Conservation (phyloP, 2,888 invertebrate genomes). For the Drosophila stalkeri region DNA sequence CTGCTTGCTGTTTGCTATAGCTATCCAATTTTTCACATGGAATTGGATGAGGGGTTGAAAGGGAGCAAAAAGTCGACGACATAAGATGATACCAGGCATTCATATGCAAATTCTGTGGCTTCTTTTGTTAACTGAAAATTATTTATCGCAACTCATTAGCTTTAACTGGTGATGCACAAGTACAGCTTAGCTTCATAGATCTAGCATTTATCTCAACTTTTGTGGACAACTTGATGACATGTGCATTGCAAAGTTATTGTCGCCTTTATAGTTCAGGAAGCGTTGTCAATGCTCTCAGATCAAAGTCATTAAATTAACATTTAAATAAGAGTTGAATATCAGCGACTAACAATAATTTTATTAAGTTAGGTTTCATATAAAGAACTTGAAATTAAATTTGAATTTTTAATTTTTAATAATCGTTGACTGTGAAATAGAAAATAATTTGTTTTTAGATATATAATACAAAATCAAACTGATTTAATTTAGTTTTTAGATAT, state of each 20-base stretch:
- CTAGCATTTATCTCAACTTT: neutral
- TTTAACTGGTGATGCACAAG: conserved; percentile 15
- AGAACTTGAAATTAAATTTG: too few species aligned
- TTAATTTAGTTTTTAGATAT: too few species aligned
- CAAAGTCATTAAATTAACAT: neutral
- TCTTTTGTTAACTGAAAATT: conserved; percentile 40
- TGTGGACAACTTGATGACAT: neutral
- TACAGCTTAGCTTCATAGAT: conserved; percentile 13
- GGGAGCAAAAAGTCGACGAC: conserved; percentile 2
- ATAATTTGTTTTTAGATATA: too few species aligned
- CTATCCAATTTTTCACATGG: conserved; percentile 57
- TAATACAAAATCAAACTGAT: too few species aligned
- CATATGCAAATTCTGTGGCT: conserved; percentile 56
- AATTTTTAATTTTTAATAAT: too few species aligned
- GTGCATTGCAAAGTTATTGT: neutral
- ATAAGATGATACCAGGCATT: conserved; percentile 40
- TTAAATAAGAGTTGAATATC: neutral
- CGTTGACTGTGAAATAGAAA: too few species aligned
- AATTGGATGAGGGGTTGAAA: conserved; percentile 34
- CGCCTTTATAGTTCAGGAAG: neutral
- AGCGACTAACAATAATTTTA: neutral
- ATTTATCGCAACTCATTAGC: conserved; percentile 48
- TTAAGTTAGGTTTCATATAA: too few species aligned
- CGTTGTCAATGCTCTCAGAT: neutral
- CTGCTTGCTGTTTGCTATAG: conserved; percentile 48